Conservation (phyloP, 2,888 invertebrate genomes). For the Cephus runcator region DNA sequence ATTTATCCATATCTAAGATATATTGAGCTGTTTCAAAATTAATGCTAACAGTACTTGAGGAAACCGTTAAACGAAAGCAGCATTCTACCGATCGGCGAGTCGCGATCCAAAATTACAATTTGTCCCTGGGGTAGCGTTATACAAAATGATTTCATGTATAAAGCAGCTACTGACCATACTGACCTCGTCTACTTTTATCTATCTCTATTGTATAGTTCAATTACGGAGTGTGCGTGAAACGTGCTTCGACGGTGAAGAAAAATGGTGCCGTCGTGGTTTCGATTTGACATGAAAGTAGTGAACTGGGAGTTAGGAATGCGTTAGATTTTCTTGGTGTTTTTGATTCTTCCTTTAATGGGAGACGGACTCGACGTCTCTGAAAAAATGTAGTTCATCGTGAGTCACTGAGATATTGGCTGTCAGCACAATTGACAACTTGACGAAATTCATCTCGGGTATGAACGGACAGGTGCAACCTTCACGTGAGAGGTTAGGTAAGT, state of each 20-base stretch:
- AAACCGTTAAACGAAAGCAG: neutral
- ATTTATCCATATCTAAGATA: neutral
- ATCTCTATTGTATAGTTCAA: neutral
- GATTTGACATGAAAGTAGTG: constrained; percentile 2
- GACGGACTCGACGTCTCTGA: neutral
- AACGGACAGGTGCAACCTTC: constrained; percentile 59
- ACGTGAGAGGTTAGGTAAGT: constrained; percentile 61
- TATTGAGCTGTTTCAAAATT: neutral
- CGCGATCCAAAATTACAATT: neutral
- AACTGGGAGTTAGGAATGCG: neutral
- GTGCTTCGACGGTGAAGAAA: neutral
- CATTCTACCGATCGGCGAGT: neutral
- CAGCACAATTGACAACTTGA: neutral
- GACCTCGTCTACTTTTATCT: neutral
- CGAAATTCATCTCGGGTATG: constrained; percentile 38
- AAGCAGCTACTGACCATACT: neutral
- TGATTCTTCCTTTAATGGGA: neutral
- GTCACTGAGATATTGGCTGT: neutral
- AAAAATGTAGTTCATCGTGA: constrained; percentile 1
- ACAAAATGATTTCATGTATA: neutral
- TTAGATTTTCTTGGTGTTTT: neutral
- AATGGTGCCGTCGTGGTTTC: constrained; percentile 7
- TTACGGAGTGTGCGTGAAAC: neutral
- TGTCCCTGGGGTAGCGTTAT: neutral
- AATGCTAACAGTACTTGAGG: neutral